Evolutionary conservation across 2,888 invertebrate species (phyloP).

Genomic region (Adela reaumurella): DNA sequence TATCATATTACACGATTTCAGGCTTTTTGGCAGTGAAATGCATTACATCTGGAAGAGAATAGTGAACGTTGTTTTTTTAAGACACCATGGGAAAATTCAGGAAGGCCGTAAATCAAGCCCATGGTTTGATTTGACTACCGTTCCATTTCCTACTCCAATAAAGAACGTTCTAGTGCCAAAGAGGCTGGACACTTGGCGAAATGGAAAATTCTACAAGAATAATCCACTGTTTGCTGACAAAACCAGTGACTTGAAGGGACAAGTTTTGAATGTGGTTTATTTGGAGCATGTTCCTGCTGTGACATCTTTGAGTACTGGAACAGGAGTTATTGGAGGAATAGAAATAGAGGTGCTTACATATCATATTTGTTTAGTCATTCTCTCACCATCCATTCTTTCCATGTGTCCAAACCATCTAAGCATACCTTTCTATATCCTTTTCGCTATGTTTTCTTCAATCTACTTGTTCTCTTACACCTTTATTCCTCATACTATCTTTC

Average conservation of each 20-base stretch:
- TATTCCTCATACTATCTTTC: too few relatives aligned
- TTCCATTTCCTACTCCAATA: constrained; percentile 67
- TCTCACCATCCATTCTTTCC: too few relatives aligned
- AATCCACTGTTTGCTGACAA: constrained; percentile 54
- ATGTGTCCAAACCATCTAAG: too few relatives aligned
- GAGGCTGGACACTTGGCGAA: constrained; percentile 65
- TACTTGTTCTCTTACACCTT: too few relatives aligned
- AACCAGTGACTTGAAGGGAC: constrained; percentile 56
- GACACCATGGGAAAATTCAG: constrained; percentile 40
- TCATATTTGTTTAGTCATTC: too few relatives aligned
- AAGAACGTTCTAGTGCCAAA: constrained; percentile 55
- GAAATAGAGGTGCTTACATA: constrained; percentile 63
- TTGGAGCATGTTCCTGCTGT: constrained; percentile 68
- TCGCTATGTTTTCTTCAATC: too few relatives aligned
- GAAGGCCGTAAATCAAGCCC: constrained; percentile 29
- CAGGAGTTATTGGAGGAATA: constrained; percentile 51
- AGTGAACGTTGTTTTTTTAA: constrained; percentile 70
- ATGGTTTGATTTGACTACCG: constrained; percentile 70
- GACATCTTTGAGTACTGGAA: constrained; percentile 36
- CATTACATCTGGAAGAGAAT: constrained; percentile 75
- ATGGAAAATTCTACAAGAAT: constrained; percentile 56
- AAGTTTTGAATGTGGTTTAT: constrained; percentile 59
- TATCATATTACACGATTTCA: constrained; percentile 65
- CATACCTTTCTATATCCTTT: too few relatives aligned
- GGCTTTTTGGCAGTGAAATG: constrained; percentile 62